These are phyloP conservation scores for Xiphorhynchus elegans DNA, from an alignment of 2,113 vertebrate genomes.

Conservation along the genomic window DNA sequence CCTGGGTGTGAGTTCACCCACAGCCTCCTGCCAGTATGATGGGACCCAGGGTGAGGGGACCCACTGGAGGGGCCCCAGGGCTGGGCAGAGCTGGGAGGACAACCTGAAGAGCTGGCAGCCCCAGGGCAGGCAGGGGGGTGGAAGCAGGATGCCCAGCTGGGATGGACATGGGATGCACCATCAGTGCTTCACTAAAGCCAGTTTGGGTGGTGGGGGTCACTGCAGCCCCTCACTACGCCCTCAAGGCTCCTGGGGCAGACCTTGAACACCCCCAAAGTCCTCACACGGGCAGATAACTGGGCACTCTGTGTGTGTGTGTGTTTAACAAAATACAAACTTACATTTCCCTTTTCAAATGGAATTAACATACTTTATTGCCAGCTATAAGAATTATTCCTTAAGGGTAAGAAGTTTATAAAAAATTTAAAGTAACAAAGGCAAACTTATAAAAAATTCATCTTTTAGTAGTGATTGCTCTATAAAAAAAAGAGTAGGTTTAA, in stretches of 20 bases:
- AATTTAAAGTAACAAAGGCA: slow-evolving; percentile 77
- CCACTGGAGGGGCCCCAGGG: accelerated
- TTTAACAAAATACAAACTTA: slow-evolving; percentile 64
- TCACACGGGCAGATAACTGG: not conserved
- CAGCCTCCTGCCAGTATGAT: not conserved
- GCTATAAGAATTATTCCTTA: slow-evolving; percentile 71
- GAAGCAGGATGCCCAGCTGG: accelerated
- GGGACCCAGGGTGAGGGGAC: too few relatives aligned
- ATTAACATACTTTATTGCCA: slow-evolving; percentile 67
- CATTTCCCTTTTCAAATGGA: slow-evolving; percentile 54
- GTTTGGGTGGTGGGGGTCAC: not conserved
- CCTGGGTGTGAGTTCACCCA: accelerated
- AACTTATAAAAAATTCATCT: slow-evolving; percentile 81
- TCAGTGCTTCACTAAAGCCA: not conserved
- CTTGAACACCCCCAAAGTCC: accelerated
- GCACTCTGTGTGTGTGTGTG: not conserved
- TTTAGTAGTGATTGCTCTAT: slow-evolving; percentile 73
- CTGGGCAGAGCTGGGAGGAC: not conserved
- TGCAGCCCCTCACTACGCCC: not conserved
- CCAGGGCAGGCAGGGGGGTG: accelerated
- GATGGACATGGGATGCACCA: accelerated
- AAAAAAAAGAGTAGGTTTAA: slow-evolving; percentile 68
- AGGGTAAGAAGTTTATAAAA: slow-evolving; percentile 75
- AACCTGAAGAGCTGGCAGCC: not conserved
- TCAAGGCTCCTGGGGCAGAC: not conserved